Base-by-base conservation (phyloP, 1,140 invertebrate genomes). In the Scaptomyza pallida region DNA sequence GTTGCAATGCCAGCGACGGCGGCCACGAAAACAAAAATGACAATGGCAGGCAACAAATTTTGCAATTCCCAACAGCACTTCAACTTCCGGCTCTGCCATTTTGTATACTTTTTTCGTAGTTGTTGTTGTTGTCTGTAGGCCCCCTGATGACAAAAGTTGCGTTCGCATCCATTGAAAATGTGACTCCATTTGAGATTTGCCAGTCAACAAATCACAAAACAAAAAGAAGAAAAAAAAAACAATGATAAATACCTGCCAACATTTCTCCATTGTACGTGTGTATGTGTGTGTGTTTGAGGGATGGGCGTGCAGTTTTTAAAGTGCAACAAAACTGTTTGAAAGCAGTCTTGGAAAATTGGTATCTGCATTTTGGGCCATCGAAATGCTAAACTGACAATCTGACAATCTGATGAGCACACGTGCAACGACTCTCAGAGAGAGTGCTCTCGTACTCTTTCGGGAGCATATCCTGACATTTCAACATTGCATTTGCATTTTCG, bases 21-120 rank as follows among this genome's bases (percentile, higher is more conserved):
- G 12, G 62, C 64, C 56, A 48, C 64, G 70, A 86, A 88, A 81
- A 86, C 82, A 81, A 88, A 85, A 86, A 86, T 86, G 82, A 86
- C 81, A 86, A 86, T 86, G 78, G 81, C 82, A 77, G 82, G 82
- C 81, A 81, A 75, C 81, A 86, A 86, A 86, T 86, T 88, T 83
- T 86, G 78, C 74, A 75, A 86, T 86, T 86, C 81, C 81, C 81
- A 86, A 75, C 81, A 86, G 81, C 82, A 86, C 81, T 86, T 81
- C 81, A 81, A 71, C 78, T 81, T 86, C 81, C 81, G 77, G 73
- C 47, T n/a, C 37, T 72, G 70, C 73, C 74, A 75, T 71, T 77
- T 85, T 73, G 26, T 21, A 2, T 26, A 5, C 30, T 54, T 45
- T 13, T 2, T 54, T 47, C 47, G 54, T 47, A 37, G 23, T 44